Percentiles rank a stretch among this genome's conserved stretches.
These are phyloP conservation scores for Lithobates sylvaticus DNA, from an alignment of 2,797 vertebrate species.

Conservation along the genomic window DNA sequence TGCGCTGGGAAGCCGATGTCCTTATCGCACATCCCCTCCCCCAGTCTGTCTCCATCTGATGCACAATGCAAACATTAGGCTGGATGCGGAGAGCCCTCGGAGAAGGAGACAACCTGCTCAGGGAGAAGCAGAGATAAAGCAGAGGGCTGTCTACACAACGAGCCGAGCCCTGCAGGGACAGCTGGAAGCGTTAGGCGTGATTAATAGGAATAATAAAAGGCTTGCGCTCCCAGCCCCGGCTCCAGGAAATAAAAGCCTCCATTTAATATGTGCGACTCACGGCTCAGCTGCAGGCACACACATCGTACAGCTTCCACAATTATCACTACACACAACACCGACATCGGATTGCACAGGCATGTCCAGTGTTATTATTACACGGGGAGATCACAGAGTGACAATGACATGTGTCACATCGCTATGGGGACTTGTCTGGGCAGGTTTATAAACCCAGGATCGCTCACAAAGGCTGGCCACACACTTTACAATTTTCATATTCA, in stretches of 20 bases:
- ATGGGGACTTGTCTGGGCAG: too few relatives aligned
- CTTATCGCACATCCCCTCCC: too few relatives aligned
- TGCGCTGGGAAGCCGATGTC: too few relatives aligned
- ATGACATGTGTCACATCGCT: too few relatives aligned
- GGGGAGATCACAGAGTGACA: too few relatives aligned
- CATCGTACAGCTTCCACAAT: neutral
- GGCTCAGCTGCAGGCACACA: constrained; percentile 24
- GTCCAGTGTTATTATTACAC: too few relatives aligned
- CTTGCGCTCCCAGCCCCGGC: constrained; percentile 52
- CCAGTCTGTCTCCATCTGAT: neutral
- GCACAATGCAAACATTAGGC: too few relatives aligned
- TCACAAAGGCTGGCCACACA: too few relatives aligned
- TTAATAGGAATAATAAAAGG: constrained; percentile 58
- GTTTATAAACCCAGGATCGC: too few relatives aligned
- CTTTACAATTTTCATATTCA: too few relatives aligned
- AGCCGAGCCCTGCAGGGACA: constrained; percentile 50
- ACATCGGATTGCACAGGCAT: too few relatives aligned
- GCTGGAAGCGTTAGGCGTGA: constrained; percentile 57
- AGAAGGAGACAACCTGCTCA: neutral
- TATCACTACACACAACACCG: too few relatives aligned
- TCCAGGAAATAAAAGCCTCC: constrained; percentile 49
- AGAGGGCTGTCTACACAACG: constrained; percentile 20
- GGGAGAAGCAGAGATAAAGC: constrained; percentile 40
- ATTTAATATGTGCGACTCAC: constrained; percentile 47
- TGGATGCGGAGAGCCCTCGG: constrained; percentile 12